phyloP scores from a whole-genome alignment of 1,140 invertebrate genomes.

The Sarcophaga bullata region DNA sequence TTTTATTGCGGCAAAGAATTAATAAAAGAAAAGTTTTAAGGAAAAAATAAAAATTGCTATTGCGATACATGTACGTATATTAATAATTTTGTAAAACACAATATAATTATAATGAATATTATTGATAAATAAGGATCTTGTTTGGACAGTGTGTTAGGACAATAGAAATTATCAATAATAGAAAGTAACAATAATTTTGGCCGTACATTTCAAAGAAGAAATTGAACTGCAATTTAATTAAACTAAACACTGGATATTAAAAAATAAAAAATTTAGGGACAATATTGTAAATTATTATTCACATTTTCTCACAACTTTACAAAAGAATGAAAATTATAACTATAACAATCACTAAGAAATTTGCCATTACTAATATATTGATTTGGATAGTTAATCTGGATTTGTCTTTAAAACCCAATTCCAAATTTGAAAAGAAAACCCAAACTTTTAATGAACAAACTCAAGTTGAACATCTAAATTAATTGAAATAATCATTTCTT shows the following conservation, averaged over 20 bases:
- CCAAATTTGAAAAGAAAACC: background rate
- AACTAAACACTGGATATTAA: background rate
- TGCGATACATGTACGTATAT: too few species aligned
- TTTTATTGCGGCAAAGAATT: too few species aligned
- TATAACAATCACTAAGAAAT: background rate
- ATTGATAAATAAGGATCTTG: too few species aligned
- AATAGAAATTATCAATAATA: background rate
- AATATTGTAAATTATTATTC: background rate
- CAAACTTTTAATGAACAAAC: background rate
- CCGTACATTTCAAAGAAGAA: background rate
- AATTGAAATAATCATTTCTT: background rate
- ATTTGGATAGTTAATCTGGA: background rate
- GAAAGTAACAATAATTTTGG: slow-evolving; percentile 2
- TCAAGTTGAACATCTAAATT: background rate
- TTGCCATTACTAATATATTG: background rate
- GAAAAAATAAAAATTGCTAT: too few species aligned
- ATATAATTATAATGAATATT: too few species aligned
- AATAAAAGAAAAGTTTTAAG: too few species aligned
- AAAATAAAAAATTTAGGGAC: background rate
- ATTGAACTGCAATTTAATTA: too few species aligned
- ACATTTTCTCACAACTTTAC: background rate
- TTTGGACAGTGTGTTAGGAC: too few species aligned
- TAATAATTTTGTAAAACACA: too few species aligned
- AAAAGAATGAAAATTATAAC: background rate
- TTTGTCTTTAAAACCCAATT: background rate